Percentiles rank a stretch among this genome's conserved stretches.
Evolutionary conservation across 2,113 vertebrate species (phyloP).

Genomic region (Brachypteracias leptosomus): DNA sequence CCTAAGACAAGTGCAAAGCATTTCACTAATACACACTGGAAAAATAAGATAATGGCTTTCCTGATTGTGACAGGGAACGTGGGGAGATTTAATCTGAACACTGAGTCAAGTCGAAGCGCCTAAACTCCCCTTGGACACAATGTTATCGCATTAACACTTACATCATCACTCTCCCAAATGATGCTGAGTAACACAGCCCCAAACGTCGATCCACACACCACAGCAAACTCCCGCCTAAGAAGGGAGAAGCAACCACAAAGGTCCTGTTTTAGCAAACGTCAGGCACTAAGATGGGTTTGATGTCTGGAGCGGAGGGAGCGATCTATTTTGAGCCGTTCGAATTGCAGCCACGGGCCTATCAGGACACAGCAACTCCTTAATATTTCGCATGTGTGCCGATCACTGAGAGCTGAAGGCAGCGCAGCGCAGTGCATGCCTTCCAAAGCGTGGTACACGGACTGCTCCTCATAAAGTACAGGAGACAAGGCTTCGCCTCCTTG

Average conservation of each 20-base stretch:
- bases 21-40: constrained; percentile 43
- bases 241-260: not conserved
- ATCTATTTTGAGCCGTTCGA: constrained; percentile 7
- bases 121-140: constrained; percentile 47
- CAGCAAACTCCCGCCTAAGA: not conserved
- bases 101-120: constrained; percentile 36
- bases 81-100: constrained; percentile 6
- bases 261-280: not conserved
- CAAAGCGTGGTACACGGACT: not conserved
- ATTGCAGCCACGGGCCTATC: not conserved
- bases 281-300: not conserved
- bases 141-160: constrained; percentile 49
- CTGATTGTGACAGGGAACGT: constrained; percentile 14
- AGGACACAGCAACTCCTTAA: not conserved
- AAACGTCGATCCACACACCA: not conserved
- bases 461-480: not conserved
- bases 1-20: not conserved
- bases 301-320: not conserved
- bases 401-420: not conserved
- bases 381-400: not conserved
- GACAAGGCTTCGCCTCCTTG: not conserved
- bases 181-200: constrained; percentile 41
- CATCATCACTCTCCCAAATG: constrained; percentile 14
- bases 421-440: not conserved
- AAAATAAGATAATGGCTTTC: constrained; percentile 57